phyloP scores from a whole-genome alignment of 2,888 invertebrate genomes.

The Drosophila atroscutellata region DNA sequence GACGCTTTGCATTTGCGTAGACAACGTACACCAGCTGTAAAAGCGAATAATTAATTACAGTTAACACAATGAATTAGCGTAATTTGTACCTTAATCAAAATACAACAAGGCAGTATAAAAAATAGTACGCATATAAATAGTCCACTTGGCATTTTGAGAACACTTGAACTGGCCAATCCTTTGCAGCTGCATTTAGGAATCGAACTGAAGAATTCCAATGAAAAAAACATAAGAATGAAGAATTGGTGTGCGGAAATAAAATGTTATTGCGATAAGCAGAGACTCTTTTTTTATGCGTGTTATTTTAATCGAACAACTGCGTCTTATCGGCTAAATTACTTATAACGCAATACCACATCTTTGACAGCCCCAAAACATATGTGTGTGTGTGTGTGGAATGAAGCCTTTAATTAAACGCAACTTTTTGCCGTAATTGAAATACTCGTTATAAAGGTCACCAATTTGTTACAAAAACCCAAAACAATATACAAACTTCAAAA shows the following conservation, averaged over 20 bases:
- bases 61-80: accelerated
- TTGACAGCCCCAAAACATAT: conserved; percentile 39
- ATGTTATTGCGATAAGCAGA: conserved; percentile 43
- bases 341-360: conserved; percentile 40
- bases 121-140: conserved; percentile 35
- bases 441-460: conserved; percentile 42
- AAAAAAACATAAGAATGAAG: background rate
- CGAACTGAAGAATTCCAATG: conserved; percentile 32
- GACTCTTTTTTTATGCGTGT: conserved; percentile 23
- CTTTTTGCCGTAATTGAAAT: conserved; percentile 40
- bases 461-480: conserved; percentile 15
- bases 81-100: conserved; percentile 46
- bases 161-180: conserved; percentile 13
- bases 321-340: conserved; percentile 63
- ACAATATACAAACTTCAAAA: conserved; percentile 18
- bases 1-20: conserved; percentile 7
- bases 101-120: conserved; percentile 23
- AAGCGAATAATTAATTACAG: background rate
- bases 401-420: conserved; percentile 39
- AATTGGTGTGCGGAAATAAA: conserved; percentile 28
- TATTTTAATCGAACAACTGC: conserved; percentile 44
- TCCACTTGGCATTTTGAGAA: conserved; percentile 26
- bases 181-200: conserved; percentile 25
- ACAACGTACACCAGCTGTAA: conserved; percentile 38
- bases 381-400: background rate